Percentiles rank a stretch among this genome's conserved stretches.
phyloP scores from a whole-genome alignment of 2,888 invertebrate species.

The Nowickia ferox region DNA sequence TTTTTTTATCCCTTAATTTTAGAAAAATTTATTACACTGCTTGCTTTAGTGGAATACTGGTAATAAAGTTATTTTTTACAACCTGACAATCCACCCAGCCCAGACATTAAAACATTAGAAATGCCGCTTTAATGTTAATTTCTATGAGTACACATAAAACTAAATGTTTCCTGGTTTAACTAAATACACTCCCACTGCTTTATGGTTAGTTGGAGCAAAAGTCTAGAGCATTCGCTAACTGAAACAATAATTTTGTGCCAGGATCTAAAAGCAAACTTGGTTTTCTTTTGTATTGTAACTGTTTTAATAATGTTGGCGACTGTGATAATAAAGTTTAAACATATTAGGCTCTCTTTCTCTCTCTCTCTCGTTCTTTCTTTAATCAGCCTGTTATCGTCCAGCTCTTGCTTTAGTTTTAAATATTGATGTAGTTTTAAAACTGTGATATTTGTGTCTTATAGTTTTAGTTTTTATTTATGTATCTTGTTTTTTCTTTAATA shows the following conservation, averaged over 20 bases:
- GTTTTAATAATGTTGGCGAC: slow-evolving; percentile 24
- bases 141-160: not conserved
- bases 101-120: not conserved
- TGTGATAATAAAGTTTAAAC: slow-evolving; percentile 8
- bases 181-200: slow-evolving; percentile 22
- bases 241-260: too few relatives aligned
- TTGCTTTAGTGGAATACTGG: too few relatives aligned
- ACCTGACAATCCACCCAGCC: not conserved
- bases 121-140: not conserved
- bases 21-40: too few relatives aligned
- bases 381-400: slow-evolving; percentile 9
- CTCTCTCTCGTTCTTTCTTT: not conserved
- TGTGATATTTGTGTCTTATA: not conserved
- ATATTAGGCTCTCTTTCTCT: not conserved
- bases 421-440: not conserved
- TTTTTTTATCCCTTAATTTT: too few relatives aligned
- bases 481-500: not conserved
- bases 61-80: not conserved
- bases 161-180: not conserved
- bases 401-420: not conserved
- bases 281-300: not conserved
- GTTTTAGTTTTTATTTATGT: too few relatives aligned
- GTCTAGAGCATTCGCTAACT: too few relatives aligned
- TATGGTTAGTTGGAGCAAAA: not conserved
- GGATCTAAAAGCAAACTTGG: too few relatives aligned